These are phyloP conservation scores for Limonius californicus DNA, from an alignment of 1,140 invertebrate genomes.

Conservation along the genomic window DNA sequence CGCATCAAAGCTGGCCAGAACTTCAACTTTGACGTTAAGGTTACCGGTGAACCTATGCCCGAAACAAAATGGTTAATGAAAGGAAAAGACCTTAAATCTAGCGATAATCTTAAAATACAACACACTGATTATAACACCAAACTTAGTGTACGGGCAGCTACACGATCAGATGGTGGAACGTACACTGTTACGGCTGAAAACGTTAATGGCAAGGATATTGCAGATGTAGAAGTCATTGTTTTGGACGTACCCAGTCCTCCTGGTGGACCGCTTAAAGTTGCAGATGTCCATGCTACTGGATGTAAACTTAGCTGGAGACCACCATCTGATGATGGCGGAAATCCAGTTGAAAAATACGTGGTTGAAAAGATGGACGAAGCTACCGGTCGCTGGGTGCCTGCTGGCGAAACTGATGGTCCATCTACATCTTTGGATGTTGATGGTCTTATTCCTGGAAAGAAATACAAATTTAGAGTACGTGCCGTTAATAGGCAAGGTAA, in stretches of 20 bases:
- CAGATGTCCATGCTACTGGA: constrained; percentile 80
- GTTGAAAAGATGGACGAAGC: constrained; percentile 94
- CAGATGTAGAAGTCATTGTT: constrained; percentile 88
- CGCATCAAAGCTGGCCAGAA: constrained; percentile 87
- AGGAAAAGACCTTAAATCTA: constrained; percentile 67
- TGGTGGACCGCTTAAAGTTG: constrained; percentile 86
- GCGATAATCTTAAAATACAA: constrained; percentile 69
- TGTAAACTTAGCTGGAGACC: constrained; percentile 85
- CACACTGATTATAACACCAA: constrained; percentile 89
- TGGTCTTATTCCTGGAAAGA: constrained; percentile 81
- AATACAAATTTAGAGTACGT: constrained; percentile 94
- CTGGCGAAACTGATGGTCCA: constrained; percentile 82
- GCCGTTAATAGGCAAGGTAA: constrained; percentile 95
- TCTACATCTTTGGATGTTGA: constrained; percentile 68
- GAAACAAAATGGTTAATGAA: constrained; percentile 81
- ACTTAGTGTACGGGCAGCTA: constrained; percentile 79
- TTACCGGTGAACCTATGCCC: constrained; percentile 87
- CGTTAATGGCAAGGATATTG: constrained; percentile 85
- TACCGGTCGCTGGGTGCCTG: constrained; percentile 89
- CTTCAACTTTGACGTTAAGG: constrained; percentile 77
- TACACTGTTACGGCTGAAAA: constrained; percentile 94
- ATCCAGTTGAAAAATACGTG: constrained; percentile 85
- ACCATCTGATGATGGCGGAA: constrained; percentile 85
- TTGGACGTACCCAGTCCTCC: constrained; percentile 86
- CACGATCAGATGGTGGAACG: constrained; percentile 81